A percentile compares a stretch with the other conserved stretches of the same genome.
phyloP scores from a whole-genome alignment of 1,140 invertebrate genomes.

The Oscheius sp. region DNA sequence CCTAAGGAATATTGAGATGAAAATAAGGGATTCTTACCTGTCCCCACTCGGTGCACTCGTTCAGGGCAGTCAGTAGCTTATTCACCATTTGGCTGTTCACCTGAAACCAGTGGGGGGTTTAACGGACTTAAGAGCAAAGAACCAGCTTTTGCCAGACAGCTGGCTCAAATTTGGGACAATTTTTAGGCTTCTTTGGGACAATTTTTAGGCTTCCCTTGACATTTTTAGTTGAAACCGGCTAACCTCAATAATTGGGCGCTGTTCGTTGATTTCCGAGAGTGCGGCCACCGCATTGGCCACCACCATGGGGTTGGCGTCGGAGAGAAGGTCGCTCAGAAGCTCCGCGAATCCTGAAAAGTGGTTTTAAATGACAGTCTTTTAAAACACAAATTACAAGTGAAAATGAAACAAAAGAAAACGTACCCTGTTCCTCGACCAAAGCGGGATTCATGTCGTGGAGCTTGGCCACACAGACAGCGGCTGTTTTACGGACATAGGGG shows the following conservation, averaged over 20 bases:
- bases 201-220: not conserved
- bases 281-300: conserved; percentile 99
- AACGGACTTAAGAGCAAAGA: not conserved
- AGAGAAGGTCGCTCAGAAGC: conserved; percentile 89
- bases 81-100: conserved; percentile 97
- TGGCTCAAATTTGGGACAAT: not conserved
- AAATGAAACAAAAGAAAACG: not conserved
- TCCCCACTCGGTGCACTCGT: conserved; percentile 88
- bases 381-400: not conserved
- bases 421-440: conserved; percentile 92
- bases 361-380: not conserved
- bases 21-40: conserved; percentile 10
- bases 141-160: not conserved
- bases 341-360: conserved; percentile 78
- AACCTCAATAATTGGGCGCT: conserved; percentile 81
- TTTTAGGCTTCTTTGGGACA: not conserved
- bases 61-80: conserved; percentile 93
- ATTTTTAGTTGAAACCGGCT: not conserved
- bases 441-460: conserved; percentile 96
- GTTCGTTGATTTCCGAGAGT: conserved; percentile 96
- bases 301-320: conserved; percentile 99
- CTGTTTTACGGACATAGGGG: conserved; percentile 98
- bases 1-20: conserved; percentile 79
- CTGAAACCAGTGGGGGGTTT: not conserved
- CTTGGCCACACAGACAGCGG: conserved; percentile 98